A percentile compares a stretch with the other conserved stretches of the same genome.
Evolutionary conservation across 2,797 vertebrate genomes (phyloP).

Genomic region (Eospalax fontanierii): DNA sequence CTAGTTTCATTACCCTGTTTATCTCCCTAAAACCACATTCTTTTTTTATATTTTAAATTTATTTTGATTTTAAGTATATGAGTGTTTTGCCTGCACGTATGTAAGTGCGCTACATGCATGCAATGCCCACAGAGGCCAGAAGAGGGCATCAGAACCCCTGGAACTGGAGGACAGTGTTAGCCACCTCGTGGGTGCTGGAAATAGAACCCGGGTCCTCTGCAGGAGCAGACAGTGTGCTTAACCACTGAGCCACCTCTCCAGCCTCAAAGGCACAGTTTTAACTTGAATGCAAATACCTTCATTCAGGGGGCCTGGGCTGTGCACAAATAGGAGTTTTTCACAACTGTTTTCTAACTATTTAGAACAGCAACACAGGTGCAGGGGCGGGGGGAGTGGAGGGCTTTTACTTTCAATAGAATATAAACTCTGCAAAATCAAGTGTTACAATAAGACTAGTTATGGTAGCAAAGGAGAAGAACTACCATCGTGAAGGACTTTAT

Average conservation of each 20-base stretch:
- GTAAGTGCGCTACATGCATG: no score
- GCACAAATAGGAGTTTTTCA: background rate
- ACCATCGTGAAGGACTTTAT: no score
- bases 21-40: background rate
- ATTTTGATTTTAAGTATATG: no score
- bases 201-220: no score
- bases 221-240: no score
- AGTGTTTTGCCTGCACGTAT: no score
- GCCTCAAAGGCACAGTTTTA: background rate
- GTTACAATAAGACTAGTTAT: background rate
- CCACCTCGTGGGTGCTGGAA: no score
- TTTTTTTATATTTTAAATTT: background rate
- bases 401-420: background rate
- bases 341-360: background rate
- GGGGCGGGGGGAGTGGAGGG: no score
- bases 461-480: background rate
- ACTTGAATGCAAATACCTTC: background rate
- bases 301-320: background rate
- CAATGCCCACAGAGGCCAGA: no score
- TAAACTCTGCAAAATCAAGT: constrained; percentile 21
- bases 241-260: no score
- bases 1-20: background rate
- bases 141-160: no score
- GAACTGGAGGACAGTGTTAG: no score
- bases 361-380: background rate